Evolutionary conservation across 23 tunicate species (phyloP).

Genomic region (Ascidia mentula): DNA sequence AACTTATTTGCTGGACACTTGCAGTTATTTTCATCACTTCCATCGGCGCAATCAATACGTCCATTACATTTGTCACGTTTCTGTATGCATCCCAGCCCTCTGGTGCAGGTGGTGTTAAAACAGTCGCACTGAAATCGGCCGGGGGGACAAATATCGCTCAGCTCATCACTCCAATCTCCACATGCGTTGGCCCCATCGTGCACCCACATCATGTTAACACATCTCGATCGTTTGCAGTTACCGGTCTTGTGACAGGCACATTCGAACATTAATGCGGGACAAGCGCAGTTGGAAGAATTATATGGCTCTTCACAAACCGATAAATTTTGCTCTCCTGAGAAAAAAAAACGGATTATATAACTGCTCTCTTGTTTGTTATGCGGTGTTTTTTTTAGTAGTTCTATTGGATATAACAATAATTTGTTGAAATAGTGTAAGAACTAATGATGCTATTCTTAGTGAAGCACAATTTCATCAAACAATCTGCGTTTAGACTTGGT

Average conservation of each 20-base stretch:
- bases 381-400: too few species aligned
- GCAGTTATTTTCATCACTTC: background rate
- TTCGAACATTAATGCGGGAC: background rate
- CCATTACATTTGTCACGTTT: background rate
- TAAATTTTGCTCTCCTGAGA: too few species aligned
- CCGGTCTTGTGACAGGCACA: background rate
- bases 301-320: too few species aligned
- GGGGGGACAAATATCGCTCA: background rate
- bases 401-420: too few species aligned
- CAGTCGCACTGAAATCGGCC: background rate
- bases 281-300: background rate
- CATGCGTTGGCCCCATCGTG: background rate
- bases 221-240: background rate
- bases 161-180: background rate
- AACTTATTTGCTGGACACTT: background rate
- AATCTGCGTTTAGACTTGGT: too few species aligned
- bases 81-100: background rate
- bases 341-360: too few species aligned
- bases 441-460: too few species aligned
- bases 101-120: background rate
- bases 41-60: background rate
- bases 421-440: too few species aligned
- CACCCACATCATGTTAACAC: background rate
- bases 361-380: too few species aligned
- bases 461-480: too few species aligned